Percentiles rank a stretch among this genome's conserved stretches.
These are phyloP conservation scores for Agelastica alni DNA, from an alignment of 2,888 invertebrate species.

Conservation along the genomic window DNA sequence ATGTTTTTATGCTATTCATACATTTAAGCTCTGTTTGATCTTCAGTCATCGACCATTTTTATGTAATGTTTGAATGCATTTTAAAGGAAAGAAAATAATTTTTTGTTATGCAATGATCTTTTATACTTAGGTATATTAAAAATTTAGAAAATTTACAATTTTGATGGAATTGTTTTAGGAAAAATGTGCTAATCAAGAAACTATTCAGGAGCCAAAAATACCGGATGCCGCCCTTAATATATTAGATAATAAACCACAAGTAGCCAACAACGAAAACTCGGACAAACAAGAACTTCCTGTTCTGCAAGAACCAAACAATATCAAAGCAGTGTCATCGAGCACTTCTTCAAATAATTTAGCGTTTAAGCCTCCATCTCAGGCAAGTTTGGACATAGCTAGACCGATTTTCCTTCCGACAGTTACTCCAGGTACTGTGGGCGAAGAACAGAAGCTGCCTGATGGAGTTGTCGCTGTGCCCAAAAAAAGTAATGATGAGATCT, in stretches of 20 bases:
- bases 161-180: constrained; percentile 27
- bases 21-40: too few relatives aligned
- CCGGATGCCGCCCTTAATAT: background rate
- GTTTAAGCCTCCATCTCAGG: constrained; percentile 41
- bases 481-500: constrained; percentile 42
- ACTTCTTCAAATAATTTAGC: constrained; percentile 40
- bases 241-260: background rate
- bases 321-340: constrained; percentile 30
- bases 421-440: constrained; percentile 43
- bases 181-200: constrained; percentile 34
- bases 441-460: constrained; percentile 39
- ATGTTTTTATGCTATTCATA: too few relatives aligned
- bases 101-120: too few relatives aligned
- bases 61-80: too few relatives aligned
- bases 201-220: constrained; percentile 31
- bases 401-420: constrained; percentile 48
- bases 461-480: constrained; percentile 45
- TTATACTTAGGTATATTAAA: too few relatives aligned
- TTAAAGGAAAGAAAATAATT: too few relatives aligned
- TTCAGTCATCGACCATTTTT: too few relatives aligned
- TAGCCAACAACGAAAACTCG: too few relatives aligned
- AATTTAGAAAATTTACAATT: too few relatives aligned
- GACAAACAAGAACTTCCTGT: constrained; percentile 25
- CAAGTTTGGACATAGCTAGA: constrained; percentile 44
- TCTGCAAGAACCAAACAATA: constrained; percentile 35